Percentiles rank a stretch among this genome's conserved stretches.
Conservation (phyloP, 2,113 vertebrate species). For the Siniperca knerii region DNA sequence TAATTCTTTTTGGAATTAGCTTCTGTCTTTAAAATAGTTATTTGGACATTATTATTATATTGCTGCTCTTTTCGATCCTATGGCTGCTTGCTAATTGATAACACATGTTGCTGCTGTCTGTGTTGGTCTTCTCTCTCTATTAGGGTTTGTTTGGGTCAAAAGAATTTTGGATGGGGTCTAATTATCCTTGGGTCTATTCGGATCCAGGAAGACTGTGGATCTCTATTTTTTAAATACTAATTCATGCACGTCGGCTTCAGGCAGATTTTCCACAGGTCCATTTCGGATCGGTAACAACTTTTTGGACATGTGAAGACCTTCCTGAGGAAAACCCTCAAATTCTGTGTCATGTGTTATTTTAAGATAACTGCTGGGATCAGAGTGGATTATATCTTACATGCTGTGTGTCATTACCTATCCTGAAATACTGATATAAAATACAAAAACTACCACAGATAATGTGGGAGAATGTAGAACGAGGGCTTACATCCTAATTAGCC, state of each 20-base stretch:
- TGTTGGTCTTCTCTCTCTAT: background rate
- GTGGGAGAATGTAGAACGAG: background rate
- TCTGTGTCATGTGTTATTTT: slow-evolving; percentile 8
- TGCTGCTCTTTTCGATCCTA: background rate
- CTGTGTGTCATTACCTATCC: background rate
- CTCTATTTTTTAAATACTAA: background rate
- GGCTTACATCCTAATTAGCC: slow-evolving; percentile 9
- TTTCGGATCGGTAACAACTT: background rate
- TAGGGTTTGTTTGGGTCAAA: background rate
- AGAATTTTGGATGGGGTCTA: background rate
- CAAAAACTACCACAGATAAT: background rate
- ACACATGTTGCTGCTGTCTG: background rate
- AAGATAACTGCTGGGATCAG: background rate
- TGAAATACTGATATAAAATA: background rate
- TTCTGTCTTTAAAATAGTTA: background rate
- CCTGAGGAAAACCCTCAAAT: background rate
- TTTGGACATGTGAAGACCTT: background rate
- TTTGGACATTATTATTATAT: background rate
- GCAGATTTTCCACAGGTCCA: background rate
- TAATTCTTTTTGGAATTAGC: background rate
- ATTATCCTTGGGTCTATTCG: background rate
- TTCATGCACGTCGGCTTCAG: background rate
- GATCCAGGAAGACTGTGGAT: background rate
- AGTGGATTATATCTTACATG: background rate
- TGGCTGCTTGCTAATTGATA: background rate